Evolutionary conservation across 2,888 invertebrate genomes (phyloP).

Genomic region (Phlogophora meticulosa): DNA sequence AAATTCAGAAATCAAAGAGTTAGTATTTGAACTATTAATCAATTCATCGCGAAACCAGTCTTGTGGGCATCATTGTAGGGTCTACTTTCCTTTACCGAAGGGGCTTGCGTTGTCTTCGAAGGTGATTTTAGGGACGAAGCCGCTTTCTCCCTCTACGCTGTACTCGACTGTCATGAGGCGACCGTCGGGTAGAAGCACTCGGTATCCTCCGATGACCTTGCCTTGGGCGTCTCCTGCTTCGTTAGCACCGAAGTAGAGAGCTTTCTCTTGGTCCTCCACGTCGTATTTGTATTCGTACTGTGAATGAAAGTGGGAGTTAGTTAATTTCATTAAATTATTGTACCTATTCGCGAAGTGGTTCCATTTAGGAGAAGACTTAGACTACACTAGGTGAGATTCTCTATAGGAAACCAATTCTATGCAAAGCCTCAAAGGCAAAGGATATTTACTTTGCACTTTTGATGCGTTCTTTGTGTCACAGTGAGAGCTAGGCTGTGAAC

Average conservation of each 20-base stretch:
- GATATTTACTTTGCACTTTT: no score
- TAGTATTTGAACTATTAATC: slow-evolving; percentile 59
- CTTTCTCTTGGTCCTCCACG: slow-evolving; percentile 93
- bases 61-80: slow-evolving; percentile 54
- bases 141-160: slow-evolving; percentile 93
- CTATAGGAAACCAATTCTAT: no score
- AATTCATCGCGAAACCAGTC: slow-evolving; percentile 60
- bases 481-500: no score
- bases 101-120: slow-evolving; percentile 92
- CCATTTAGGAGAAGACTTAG: no score
- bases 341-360: neutral
- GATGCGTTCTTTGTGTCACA: no score
- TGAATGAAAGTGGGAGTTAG: slow-evolving; percentile 58
- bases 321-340: neutral
- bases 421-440: no score
- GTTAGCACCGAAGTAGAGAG: slow-evolving; percentile 93
- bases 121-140: slow-evolving; percentile 93
- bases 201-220: slow-evolving; percentile 92
- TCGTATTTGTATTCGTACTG: slow-evolving; percentile 95
- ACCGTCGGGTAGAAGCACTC: slow-evolving; percentile 93
- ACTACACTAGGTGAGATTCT: no score
- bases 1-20: slow-evolving; percentile 57
- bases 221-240: slow-evolving; percentile 93
- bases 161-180: slow-evolving; percentile 94
- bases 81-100: slow-evolving; percentile 85